Base-by-base conservation (phyloP, 2,113 vertebrate species). In the Isichthys henryi region DNA sequence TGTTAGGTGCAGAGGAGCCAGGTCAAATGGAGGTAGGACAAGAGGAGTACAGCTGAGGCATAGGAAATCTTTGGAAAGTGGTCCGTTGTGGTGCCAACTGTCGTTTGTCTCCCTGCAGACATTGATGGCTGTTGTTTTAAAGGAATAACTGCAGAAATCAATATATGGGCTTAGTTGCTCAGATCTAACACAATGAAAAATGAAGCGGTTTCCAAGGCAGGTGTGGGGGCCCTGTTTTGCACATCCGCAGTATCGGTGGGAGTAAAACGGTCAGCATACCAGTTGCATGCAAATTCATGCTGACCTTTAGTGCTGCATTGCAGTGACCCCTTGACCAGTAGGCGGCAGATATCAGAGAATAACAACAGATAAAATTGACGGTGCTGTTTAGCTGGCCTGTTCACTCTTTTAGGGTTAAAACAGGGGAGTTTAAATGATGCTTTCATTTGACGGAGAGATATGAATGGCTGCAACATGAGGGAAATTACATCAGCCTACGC, bases 181-280 rank as follows among this genome's bases (percentile, higher is more conserved):
- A 91, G 90, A 91, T 92, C 91, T 89, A 66, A 45, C 90, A 91
- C 39, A 10, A 80, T 93, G 94, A 95, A 92, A 93, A 94, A 95
- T 94, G 93, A 91, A 91, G 39, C 83, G 50, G 88, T 89, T 4
- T 56, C 89, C 92, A 88, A 92, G 93, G 91, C 92, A 93, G 89
- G 88, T 91, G 66, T 93, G 91, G 52, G 90, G 93, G 92, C 92
- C 92, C 93, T 93, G 94, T 92, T 93, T 92, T 95, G 93, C 93
- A 91, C 93, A 89, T 94, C 93, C 93, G 92, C 93, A 95, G 92
- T 95, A 95, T 95, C 94, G 95, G 9, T 11, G 93, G 94, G 95
- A 95, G 94, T 94, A 93, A 95, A 96, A 95, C 95, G 93, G 62
- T 5, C 62, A 70, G 62, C 62, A 66, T 4, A 4, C 10, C 9